Percentiles rank a stretch among this genome's conserved stretches.
phyloP scores from a whole-genome alignment of 64 coral and sea anemone species.

The Orbicella faveolata region DNA sequence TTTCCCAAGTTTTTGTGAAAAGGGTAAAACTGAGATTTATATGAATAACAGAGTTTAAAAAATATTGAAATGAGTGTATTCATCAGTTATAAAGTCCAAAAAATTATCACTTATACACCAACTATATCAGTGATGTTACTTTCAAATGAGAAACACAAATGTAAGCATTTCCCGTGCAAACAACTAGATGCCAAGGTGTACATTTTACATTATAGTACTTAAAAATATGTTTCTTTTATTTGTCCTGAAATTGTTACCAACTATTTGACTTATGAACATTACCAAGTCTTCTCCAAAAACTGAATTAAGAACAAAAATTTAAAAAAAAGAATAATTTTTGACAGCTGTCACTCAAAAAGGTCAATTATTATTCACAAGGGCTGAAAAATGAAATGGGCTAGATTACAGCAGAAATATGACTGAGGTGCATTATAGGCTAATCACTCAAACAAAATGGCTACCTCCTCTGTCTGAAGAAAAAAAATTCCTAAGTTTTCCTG shows the following conservation, averaged over 20 bases:
- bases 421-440: not conserved
- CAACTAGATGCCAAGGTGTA: too few species aligned
- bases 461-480: conserved; percentile 11
- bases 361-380: not conserved
- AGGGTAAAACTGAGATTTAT: too few species aligned
- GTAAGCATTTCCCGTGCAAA: too few species aligned
- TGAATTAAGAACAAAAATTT: not conserved
- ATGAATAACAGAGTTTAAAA: too few species aligned
- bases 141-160: too few species aligned
- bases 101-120: too few species aligned
- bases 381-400: not conserved
- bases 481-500: not conserved
- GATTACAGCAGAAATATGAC: not conserved
- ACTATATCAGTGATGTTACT: too few species aligned
- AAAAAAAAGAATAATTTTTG: not conserved
- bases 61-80: too few species aligned
- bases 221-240: not conserved
- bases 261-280: not conserved
- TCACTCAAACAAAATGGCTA: conserved; percentile 68
- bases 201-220: too few species aligned
- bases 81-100: too few species aligned
- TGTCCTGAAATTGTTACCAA: not conserved
- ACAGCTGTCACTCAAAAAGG: conserved; percentile 47
- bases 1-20: too few species aligned
- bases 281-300: not conserved